These are phyloP conservation scores for Thamnaconus septentrionalis DNA, from an alignment of 2,113 vertebrate genomes.

Conservation along the genomic window DNA sequence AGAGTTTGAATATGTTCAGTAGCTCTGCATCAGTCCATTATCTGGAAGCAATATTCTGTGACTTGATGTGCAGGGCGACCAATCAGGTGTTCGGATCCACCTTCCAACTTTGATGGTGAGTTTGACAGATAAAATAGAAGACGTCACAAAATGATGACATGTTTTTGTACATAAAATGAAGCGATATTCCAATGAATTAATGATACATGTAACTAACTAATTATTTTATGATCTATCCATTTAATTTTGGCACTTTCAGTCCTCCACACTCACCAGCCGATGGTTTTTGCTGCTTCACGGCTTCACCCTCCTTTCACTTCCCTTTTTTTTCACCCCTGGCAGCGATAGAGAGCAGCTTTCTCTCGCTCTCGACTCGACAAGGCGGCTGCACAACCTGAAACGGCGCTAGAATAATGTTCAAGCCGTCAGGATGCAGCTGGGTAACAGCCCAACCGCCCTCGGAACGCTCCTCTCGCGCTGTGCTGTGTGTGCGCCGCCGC, in stretches of 20 bases:
- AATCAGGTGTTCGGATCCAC: too few relatives aligned
- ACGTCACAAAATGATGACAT: too few relatives aligned
- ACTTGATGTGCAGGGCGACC: too few relatives aligned
- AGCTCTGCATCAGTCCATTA: too few relatives aligned
- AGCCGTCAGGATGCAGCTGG: conserved; percentile 54
- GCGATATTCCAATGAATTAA: too few relatives aligned
- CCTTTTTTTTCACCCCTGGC: conserved; percentile 17
- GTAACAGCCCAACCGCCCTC: conserved; percentile 28
- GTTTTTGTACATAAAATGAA: too few relatives aligned
- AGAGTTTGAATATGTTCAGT: too few relatives aligned
- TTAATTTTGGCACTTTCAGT: background rate
- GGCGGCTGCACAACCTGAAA: conserved; percentile 24
- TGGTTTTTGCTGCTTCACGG: conserved; percentile 24
- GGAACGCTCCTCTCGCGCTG: background rate
- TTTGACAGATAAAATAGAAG: too few relatives aligned
- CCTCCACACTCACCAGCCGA: conserved; percentile 1
- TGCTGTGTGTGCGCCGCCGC: conserved; percentile 14
- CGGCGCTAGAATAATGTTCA: conserved; percentile 26
- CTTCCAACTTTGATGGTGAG: too few relatives aligned
- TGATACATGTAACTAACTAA: too few relatives aligned
- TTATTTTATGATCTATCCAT: too few relatives aligned
- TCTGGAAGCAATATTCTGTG: too few relatives aligned
- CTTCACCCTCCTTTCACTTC: conserved; percentile 44
- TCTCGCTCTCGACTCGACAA: conserved; percentile 11
- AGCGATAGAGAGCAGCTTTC: conserved; percentile 9